These are phyloP conservation scores for Diprion similis DNA, from an alignment of 1,140 invertebrate genomes.

Conservation along the genomic window DNA sequence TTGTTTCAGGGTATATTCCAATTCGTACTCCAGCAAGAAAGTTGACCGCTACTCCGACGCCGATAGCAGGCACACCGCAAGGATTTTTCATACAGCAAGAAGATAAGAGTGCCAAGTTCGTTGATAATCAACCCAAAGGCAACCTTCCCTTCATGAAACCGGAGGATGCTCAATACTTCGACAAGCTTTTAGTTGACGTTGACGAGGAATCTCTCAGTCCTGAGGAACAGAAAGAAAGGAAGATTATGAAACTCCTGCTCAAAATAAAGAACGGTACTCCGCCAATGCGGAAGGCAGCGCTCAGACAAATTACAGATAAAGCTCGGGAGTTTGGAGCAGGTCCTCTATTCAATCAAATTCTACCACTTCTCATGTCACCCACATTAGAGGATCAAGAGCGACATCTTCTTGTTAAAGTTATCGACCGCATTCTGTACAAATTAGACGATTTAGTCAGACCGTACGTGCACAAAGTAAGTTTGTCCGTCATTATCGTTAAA, in stretches of 20 bases:
- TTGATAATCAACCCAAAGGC: constrained; percentile 96
- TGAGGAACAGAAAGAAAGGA: constrained; percentile 97
- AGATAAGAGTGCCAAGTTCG: constrained; percentile 84
- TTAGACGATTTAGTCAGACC: constrained; percentile 98
- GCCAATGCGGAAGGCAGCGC: constrained; percentile 97
- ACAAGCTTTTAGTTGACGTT: constrained; percentile 96
- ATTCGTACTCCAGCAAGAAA: constrained; percentile 97
- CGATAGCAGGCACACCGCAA: constrained; percentile 88
- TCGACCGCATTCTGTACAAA: constrained; percentile 98
- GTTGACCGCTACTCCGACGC: constrained; percentile 96
- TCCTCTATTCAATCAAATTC: constrained; percentile 98
- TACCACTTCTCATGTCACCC: constrained; percentile 98
- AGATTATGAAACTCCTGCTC: constrained; percentile 98
- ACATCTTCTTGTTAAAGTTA: constrained; percentile 99
- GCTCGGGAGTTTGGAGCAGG: constrained; percentile 98
- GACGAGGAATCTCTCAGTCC: constrained; percentile 95
- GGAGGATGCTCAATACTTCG: constrained; percentile 99
- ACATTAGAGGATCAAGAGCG: constrained; percentile 99
- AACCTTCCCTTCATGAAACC: constrained; percentile 99
- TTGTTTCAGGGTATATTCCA: constrained; percentile 83
- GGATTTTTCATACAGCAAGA: constrained; percentile 97
- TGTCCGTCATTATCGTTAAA: constrained; percentile 14
- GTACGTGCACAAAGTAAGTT: constrained; percentile 94
- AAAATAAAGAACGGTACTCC: constrained; percentile 99
- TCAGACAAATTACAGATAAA: constrained; percentile 98